phyloP scores from a whole-genome alignment of 2,797 vertebrate genomes.

The Scolopax bukidnonensis region DNA sequence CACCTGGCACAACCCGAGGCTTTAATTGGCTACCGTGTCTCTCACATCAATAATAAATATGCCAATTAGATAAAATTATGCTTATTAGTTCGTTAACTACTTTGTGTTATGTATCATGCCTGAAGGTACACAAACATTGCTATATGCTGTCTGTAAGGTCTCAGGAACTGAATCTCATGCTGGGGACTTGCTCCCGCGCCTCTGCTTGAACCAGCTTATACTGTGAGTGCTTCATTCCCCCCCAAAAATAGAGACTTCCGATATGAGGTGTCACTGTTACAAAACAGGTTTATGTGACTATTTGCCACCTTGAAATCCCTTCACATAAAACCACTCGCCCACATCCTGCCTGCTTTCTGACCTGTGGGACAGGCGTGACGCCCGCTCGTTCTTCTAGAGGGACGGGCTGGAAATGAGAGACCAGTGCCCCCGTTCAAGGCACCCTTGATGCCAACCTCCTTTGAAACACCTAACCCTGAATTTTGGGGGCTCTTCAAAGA shows the following conservation, averaged over 20 bases:
- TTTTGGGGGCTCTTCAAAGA: not conserved
- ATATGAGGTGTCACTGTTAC: not conserved
- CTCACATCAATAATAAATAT: not conserved
- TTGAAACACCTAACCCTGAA: slow-evolving; percentile 3
- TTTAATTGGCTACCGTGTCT: not conserved
- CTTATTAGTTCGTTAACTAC: not conserved
- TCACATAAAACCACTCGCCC: not conserved
- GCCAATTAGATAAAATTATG: not conserved
- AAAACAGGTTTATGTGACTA: not conserved
- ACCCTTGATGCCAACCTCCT: not conserved
- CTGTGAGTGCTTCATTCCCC: not conserved
- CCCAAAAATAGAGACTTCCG: rapidly evolving
- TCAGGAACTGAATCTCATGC: rapidly evolving
- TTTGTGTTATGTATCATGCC: not conserved
- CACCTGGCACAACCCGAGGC: not conserved
- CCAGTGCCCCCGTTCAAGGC: not conserved
- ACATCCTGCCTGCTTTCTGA: not conserved
- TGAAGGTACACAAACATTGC: not conserved
- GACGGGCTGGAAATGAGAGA: not conserved
- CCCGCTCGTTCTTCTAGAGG: not conserved
- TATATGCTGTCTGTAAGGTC: rapidly evolving
- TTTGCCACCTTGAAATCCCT: not conserved
- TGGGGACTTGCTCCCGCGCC: not conserved
- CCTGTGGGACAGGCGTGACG: not conserved
- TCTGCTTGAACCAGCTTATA: not conserved